These are phyloP conservation scores for Macrophya alboannulata DNA, from an alignment of 2,888 invertebrate genomes.

Conservation along the genomic window DNA sequence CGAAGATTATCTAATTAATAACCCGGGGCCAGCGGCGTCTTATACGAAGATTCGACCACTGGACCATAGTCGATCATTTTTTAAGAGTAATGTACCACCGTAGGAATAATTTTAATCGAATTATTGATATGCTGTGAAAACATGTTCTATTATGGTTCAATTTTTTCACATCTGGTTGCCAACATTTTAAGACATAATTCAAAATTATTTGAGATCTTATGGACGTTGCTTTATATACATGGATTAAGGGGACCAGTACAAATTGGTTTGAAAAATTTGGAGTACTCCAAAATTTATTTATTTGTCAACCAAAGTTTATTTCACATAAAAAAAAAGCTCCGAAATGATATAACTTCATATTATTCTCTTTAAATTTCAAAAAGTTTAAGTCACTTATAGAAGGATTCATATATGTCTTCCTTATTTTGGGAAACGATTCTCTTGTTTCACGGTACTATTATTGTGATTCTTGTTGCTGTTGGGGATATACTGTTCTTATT, in stretches of 20 bases:
- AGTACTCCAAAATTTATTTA: too few relatives aligned
- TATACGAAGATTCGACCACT: background rate
- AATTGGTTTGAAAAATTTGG: too few relatives aligned
- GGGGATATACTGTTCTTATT: background rate
- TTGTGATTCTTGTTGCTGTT: background rate
- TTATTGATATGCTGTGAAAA: background rate
- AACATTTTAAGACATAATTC: background rate
- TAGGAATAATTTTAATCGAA: background rate
- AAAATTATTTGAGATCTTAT: background rate
- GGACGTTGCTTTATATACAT: too few relatives aligned
- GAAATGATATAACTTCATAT: too few relatives aligned
- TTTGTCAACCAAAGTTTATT: too few relatives aligned
- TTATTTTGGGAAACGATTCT: background rate
- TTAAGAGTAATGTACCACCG: too few relatives aligned
- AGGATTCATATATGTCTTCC: too few relatives aligned
- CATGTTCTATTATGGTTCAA: background rate
- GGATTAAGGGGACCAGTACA: too few relatives aligned
- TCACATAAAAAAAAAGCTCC: too few relatives aligned
- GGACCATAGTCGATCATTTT: background rate
- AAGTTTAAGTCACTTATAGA: too few relatives aligned
- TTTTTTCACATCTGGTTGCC: too few relatives aligned
- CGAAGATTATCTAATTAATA: background rate
- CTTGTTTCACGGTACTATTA: background rate
- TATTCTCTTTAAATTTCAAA: too few relatives aligned
- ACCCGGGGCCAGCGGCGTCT: background rate